These are phyloP conservation scores for Rhinogobio ventralis DNA, from an alignment of 2,797 vertebrate species.

Conservation along the genomic window DNA sequence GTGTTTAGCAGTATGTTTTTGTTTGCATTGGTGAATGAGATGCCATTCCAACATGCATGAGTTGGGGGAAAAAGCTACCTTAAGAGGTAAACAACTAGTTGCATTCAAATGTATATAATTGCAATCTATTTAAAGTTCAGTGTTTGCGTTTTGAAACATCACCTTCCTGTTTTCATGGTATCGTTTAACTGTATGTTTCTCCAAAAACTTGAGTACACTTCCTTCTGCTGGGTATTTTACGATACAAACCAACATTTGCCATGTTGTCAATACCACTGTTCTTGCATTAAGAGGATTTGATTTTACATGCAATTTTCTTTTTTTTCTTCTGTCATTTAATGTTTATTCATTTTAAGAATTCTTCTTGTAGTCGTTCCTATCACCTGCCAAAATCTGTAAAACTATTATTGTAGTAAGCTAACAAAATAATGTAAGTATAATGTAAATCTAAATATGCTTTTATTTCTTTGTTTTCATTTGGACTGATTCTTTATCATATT, in stretches of 20 bases:
- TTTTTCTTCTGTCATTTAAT: not conserved
- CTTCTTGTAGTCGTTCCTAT: constrained; percentile 29
- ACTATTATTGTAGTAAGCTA: constrained; percentile 52
- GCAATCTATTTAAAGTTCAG: constrained; percentile 66
- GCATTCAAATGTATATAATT: constrained; percentile 75
- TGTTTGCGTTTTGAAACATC: constrained; percentile 70
- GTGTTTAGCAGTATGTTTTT: constrained; percentile 72
- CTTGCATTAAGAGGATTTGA: constrained; percentile 7
- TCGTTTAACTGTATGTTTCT: constrained; percentile 41
- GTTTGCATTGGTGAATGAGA: constrained; percentile 66
- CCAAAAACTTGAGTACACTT: constrained; percentile 57
- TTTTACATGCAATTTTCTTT: constrained; percentile 11
- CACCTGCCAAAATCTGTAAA: constrained; percentile 49
- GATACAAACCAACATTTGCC: not conserved
- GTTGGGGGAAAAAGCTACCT: constrained; percentile 60
- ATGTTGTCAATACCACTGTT: constrained; percentile 7
- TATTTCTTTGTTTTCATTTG: constrained; percentile 44
- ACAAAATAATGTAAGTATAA: constrained; percentile 64
- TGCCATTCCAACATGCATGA: constrained; percentile 66
- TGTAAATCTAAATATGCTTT: constrained; percentile 57
- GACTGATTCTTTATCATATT: constrained; percentile 21
- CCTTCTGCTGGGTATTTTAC: constrained; percentile 57
- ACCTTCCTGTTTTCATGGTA: constrained; percentile 65
- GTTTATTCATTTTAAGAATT: constrained; percentile 2
- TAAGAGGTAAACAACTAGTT: constrained; percentile 61